These are phyloP conservation scores for Notarius quadriscutis DNA, from an alignment of 2,113 vertebrate genomes.

Conservation along the genomic window DNA sequence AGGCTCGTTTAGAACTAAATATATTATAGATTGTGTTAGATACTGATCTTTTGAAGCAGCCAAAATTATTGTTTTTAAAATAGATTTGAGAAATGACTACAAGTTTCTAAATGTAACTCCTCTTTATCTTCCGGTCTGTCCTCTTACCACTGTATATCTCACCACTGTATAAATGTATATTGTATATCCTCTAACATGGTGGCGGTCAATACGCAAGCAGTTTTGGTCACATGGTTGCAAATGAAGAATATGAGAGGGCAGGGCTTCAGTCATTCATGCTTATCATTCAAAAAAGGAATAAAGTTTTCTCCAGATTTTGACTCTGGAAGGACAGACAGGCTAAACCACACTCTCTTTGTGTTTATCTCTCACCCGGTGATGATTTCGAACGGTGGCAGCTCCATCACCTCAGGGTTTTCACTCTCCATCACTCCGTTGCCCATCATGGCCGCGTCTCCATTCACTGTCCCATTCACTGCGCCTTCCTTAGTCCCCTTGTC, in stretches of 20 bases:
- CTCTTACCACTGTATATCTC: too few relatives aligned
- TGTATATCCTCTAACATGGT: too few relatives aligned
- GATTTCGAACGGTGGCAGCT: slow-evolving; percentile 89
- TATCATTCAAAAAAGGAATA: not conserved
- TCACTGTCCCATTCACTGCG: slow-evolving; percentile 9
- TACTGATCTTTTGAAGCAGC: too few relatives aligned
- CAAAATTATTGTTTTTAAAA: too few relatives aligned
- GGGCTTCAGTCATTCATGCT: not conserved
- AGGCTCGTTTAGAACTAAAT: too few relatives aligned
- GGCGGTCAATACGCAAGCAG: too few relatives aligned
- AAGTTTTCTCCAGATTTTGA: not conserved
- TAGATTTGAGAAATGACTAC: too few relatives aligned
- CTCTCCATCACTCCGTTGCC: slow-evolving; percentile 26
- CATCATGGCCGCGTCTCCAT: not conserved
- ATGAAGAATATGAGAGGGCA: not conserved
- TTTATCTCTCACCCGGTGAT: slow-evolving; percentile 80
- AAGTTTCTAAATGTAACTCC: too few relatives aligned
- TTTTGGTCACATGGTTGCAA: too few relatives aligned
- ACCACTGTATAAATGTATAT: too few relatives aligned
- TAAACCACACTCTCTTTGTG: not conserved
- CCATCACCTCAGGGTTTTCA: slow-evolving; percentile 63
- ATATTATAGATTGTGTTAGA: too few relatives aligned
- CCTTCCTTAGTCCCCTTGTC: not conserved
- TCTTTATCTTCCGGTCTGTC: too few relatives aligned
- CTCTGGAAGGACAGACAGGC: not conserved